Conservation (phyloP, 1,140 invertebrate species). For the Charaxes varanes region DNA sequence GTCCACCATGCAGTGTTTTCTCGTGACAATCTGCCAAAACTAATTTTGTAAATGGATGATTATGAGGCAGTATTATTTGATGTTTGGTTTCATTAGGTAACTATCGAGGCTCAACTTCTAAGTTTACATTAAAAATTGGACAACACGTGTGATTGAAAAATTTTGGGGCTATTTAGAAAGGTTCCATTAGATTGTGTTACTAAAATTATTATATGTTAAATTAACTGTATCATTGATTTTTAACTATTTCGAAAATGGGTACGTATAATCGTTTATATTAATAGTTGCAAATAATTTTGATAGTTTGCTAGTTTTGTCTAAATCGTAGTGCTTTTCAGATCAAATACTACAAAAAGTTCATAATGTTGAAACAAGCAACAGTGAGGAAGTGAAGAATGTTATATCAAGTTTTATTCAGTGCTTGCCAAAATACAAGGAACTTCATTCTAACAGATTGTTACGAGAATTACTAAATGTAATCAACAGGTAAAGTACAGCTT, state of each 20-base stretch:
- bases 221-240: too few relatives aligned
- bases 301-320: too few relatives aligned
- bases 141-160: slow-evolving; percentile 6
- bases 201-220: too few relatives aligned
- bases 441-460: slow-evolving; percentile 37
- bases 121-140: too few relatives aligned
- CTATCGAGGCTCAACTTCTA: too few relatives aligned
- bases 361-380: slow-evolving; percentile 51
- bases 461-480: slow-evolving; percentile 38
- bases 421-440: slow-evolving; percentile 33
- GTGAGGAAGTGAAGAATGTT: slow-evolving; percentile 49
- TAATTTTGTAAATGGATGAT: background rate
- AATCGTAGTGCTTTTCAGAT: slow-evolving; percentile 29
- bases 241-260: too few relatives aligned
- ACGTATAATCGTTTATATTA: too few relatives aligned
- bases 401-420: slow-evolving; percentile 44
- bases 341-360: slow-evolving; percentile 50
- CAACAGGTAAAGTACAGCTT: slow-evolving; percentile 52
- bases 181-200: too few relatives aligned
- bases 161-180: too few relatives aligned
- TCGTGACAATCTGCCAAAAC: slow-evolving; percentile 4
- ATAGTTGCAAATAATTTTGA: too few relatives aligned
- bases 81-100: slow-evolving; percentile 9
- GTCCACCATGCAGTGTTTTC: slow-evolving; percentile 8
- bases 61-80: slow-evolving; percentile 3